Conservation (phyloP, 2,888 invertebrate genomes). For the Cylloceria caligata region DNA sequence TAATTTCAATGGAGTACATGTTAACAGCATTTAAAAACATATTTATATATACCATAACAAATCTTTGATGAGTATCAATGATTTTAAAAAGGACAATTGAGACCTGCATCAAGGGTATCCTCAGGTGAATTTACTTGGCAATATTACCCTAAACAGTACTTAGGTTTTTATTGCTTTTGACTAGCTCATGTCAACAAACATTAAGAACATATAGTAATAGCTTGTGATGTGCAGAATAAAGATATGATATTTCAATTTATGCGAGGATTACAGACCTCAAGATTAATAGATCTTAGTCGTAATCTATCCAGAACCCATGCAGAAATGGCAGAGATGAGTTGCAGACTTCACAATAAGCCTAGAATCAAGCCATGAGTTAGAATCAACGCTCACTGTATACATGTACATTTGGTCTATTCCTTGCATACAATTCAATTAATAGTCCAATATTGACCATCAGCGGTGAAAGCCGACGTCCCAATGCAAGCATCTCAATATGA, state of each 20-base stretch:
- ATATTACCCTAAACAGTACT: background rate
- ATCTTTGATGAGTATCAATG: background rate
- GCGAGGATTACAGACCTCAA: background rate
- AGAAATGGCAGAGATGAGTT: background rate
- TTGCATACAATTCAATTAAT: background rate
- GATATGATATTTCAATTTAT: constrained; percentile 21
- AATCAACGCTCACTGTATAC: too few species aligned
- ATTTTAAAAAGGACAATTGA: background rate
- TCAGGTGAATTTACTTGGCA: background rate
- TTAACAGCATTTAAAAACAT: background rate
- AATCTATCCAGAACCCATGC: constrained; percentile 6
- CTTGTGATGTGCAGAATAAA: background rate
- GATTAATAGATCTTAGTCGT: constrained; percentile 14
- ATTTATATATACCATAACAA: background rate
- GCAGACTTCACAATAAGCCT: constrained; percentile 2
- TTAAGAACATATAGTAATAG: background rate
- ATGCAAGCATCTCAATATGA: too few species aligned
- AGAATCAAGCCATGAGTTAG: constrained; percentile 1
- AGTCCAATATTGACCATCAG: background rate
- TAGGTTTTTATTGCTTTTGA: background rate
- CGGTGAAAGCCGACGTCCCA: too few species aligned
- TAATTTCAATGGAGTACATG: background rate
- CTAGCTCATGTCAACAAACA: background rate
- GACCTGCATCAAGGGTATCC: background rate
- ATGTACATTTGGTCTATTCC: background rate